Percentiles rank a stretch among this genome's conserved stretches.
Conservation (phyloP, 2,797 vertebrate species). For the Eupleurogrammus muticus region DNA sequence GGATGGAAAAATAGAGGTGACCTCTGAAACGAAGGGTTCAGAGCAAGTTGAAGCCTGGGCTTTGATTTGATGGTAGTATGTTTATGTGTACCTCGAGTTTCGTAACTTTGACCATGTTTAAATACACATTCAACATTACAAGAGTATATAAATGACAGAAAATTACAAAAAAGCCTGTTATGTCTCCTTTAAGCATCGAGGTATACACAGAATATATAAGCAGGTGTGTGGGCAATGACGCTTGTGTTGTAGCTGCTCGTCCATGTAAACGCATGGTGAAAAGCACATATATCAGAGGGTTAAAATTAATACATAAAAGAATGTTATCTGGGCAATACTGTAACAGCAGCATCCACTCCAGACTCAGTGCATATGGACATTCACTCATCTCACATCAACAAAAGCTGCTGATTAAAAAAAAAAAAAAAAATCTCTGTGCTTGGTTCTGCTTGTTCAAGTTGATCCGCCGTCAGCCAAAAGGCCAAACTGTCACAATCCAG, state of each 20-base stretch:
- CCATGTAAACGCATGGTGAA: background rate
- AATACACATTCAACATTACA: background rate
- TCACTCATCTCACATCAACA: slow-evolving; percentile 57
- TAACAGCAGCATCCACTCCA: slow-evolving; percentile 24
- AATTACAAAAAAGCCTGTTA: background rate
- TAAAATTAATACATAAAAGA: slow-evolving; percentile 26
- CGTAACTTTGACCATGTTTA: no score
- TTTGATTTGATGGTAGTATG: no score
- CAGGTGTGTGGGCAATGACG: slow-evolving; percentile 1
- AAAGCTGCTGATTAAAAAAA: slow-evolving; percentile 24
- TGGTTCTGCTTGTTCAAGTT: slow-evolving; percentile 53
- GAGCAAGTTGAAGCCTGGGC: no score
- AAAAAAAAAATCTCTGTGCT: slow-evolving; percentile 59
- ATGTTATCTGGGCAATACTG: slow-evolving; percentile 28
- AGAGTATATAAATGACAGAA: background rate
- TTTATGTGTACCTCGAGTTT: no score
- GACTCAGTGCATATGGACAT: slow-evolving; percentile 41
- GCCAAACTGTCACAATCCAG: slow-evolving; percentile 47
- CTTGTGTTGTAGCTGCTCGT: slow-evolving; percentile 12
- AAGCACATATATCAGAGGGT: slow-evolving; percentile 11
- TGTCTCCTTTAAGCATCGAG: background rate
- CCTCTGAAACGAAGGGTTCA: no score
- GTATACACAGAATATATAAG: slow-evolving; percentile 7
- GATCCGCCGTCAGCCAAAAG: slow-evolving; percentile 35
- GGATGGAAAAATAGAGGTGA: no score